Evolutionary conservation across 1,140 invertebrate species (phyloP).

Genomic region (Drosophila littoralis): DNA sequence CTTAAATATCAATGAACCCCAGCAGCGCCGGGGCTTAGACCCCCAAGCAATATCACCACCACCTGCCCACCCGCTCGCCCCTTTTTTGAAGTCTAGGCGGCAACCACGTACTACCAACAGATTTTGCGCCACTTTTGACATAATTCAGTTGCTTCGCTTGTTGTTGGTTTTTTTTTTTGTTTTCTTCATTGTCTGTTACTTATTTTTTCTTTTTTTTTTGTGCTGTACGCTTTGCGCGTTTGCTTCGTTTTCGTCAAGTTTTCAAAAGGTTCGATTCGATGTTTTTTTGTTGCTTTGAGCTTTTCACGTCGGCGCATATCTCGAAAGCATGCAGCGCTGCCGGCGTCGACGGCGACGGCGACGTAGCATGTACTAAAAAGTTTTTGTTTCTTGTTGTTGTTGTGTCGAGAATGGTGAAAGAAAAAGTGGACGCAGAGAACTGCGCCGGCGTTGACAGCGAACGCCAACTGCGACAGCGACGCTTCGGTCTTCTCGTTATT

Average conservation of each 20-base stretch:
- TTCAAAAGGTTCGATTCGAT: slow-evolving; percentile 60
- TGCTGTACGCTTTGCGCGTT: slow-evolving; percentile 44
- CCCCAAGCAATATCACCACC: slow-evolving; percentile 11
- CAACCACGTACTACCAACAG: slow-evolving; percentile 49
- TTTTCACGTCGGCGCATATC: slow-evolving; percentile 58
- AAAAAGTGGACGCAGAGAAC: slow-evolving; percentile 41
- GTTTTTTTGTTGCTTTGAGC: slow-evolving; percentile 53
- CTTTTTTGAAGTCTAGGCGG: slow-evolving; percentile 2
- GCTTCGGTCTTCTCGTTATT: slow-evolving; percentile 53
- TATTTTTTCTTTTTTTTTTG: slow-evolving; percentile 29
- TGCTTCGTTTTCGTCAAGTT: slow-evolving; percentile 74
- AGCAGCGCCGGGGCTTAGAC: slow-evolving; percentile 22
- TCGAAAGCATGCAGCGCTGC: slow-evolving; percentile 34
- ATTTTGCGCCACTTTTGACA: slow-evolving; percentile 77
- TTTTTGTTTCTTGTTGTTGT: slow-evolving; percentile 65
- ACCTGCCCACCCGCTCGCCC: neutral
- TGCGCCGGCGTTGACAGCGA: slow-evolving; percentile 13
- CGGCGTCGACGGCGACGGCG: slow-evolving; percentile 11
- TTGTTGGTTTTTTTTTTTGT: neutral
- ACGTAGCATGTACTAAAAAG: slow-evolving; percentile 55
- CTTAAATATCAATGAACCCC: slow-evolving; percentile 74
- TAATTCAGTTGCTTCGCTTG: slow-evolving; percentile 50
- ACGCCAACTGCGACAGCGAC: slow-evolving; percentile 11
- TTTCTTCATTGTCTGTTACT: slow-evolving; percentile 25
- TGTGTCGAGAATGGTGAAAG: slow-evolving; percentile 39